Evolutionary conservation across 2,888 invertebrate genomes (phyloP).

Genomic region (Stictocephala bisonia): DNA sequence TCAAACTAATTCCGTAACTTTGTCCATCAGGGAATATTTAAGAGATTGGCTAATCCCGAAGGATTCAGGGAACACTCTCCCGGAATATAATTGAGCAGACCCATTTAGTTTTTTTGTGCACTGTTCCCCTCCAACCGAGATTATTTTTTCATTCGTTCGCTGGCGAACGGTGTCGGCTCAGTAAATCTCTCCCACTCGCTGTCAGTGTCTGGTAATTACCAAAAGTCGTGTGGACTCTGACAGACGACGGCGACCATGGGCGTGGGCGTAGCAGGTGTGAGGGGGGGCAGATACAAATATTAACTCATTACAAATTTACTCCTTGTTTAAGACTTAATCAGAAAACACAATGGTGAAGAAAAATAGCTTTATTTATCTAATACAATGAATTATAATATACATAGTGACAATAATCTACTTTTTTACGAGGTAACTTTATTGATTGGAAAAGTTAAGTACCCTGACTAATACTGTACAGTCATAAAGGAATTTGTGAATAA

Average conservation of each 20-base stretch:
- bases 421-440: no score
- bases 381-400: not conserved
- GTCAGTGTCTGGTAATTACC: constrained; percentile 7
- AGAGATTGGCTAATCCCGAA: not conserved
- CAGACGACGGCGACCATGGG: not conserved
- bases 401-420: no score
- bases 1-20: constrained; percentile 27
- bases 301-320: no score
- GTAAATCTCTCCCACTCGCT: not conserved
- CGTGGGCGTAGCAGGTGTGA: not conserved
- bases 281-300: not conserved
- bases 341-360: not conserved
- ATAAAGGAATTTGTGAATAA: no score
- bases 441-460: no score
- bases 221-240: constrained; percentile 1
- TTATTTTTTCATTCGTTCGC: not conserved
- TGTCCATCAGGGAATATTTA: constrained; percentile 6
- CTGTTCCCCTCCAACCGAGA: not conserved
- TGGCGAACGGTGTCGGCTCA: not conserved
- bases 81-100: constrained; percentile 29
- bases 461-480: no score
- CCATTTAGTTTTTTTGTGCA: constrained; percentile 44
- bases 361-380: not conserved
- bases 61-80: not conserved
- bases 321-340: no score